phyloP scores from a whole-genome alignment of 2,113 vertebrate species.

The Rattus norvegicus region GRCr8 NC_086033.1:9833501-9834000 shows the following conservation, averaged over 20 bases:
- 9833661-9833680: neutral
- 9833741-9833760: neutral
- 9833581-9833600: neutral
- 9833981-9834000: neutral
- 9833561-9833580: neutral
- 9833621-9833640: neutral
- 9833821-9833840: neutral
- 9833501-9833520: neutral
- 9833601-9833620: neutral
- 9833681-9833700: neutral
- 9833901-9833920: too few relatives aligned
- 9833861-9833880: rapidly evolving
- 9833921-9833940: neutral
- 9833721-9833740: neutral
- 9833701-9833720: neutral
- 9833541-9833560: neutral
- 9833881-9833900: rapidly evolving
- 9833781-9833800: neutral
- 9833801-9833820: neutral
- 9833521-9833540: neutral
- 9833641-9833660: neutral
- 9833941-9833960: neutral
- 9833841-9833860: rapidly evolving
- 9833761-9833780: neutral
- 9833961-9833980: neutral